A percentile compares a stretch with the other conserved stretches of the same genome.
phyloP scores from a whole-genome alignment of 2,113 vertebrate genomes.

The Brachirus orientalis region DNA sequence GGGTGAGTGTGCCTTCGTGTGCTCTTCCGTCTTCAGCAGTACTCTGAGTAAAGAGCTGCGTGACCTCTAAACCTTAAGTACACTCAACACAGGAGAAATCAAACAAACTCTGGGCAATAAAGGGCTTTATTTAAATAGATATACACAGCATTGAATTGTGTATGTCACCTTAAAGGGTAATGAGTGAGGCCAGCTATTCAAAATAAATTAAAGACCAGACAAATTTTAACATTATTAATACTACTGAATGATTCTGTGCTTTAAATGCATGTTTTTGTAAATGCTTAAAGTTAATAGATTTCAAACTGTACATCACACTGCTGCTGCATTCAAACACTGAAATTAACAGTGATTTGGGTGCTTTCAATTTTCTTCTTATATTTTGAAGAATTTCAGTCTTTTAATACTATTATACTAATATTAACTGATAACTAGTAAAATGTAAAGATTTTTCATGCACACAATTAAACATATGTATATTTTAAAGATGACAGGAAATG shows the following conservation, averaged over 20 bases:
- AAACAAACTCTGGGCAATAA: conserved; percentile 79
- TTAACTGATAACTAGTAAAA: no score
- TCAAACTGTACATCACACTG: no score
- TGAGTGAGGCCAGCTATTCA: conserved; percentile 39
- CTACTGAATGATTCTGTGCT: neutral
- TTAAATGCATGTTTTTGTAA: neutral
- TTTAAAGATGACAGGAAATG: no score
- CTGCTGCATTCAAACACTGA: no score
- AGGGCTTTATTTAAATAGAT: conserved; percentile 75
- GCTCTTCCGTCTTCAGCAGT: conserved; percentile 74
- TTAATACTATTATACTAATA: no score
- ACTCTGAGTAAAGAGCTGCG: conserved; percentile 78
- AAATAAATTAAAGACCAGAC: conserved; percentile 18
- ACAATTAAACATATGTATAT: no score
- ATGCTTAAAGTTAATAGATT: no score
- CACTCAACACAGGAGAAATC: conserved; percentile 79
- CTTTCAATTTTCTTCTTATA: no score
- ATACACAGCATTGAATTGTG: conserved; percentile 56
- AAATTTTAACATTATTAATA: conserved; percentile 54
- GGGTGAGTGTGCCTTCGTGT: conserved; percentile 69
- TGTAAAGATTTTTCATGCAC: no score
- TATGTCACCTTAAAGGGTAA: conserved; percentile 27
- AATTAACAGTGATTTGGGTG: no score
- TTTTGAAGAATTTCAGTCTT: no score
- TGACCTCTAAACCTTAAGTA: conserved; percentile 79